A percentile compares a stretch with the other conserved stretches of the same genome.
Conservation (phyloP, 2,888 invertebrate species). For the Drosophila mayaguana region DNA sequence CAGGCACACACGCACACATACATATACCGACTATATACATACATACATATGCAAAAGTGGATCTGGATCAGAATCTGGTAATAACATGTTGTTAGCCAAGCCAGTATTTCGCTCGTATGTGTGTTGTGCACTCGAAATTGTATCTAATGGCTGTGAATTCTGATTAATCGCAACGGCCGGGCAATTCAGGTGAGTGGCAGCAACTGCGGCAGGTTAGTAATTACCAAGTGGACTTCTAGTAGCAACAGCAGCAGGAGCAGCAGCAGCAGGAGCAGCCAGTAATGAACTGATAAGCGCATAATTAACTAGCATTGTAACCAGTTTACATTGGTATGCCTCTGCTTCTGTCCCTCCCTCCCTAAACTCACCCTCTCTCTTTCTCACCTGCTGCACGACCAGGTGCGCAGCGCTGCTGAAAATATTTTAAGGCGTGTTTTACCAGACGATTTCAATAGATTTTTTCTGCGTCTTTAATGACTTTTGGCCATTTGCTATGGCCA, state of each 20-base stretch:
- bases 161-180: constrained; percentile 59
- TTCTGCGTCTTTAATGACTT: constrained; percentile 72
- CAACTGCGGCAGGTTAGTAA: constrained; percentile 35
- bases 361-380: neutral
- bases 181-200: constrained; percentile 32
- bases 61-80: constrained; percentile 42
- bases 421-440: constrained; percentile 69
- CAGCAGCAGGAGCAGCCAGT: constrained; percentile 45
- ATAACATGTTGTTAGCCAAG: constrained; percentile 44
- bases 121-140: constrained; percentile 34
- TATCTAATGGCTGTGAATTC: constrained; percentile 59
- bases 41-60: constrained; percentile 46
- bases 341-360: neutral
- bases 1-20: neutral
- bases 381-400: constrained; percentile 31
- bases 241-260: neutral
- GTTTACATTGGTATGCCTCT: constrained; percentile 5
- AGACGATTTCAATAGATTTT: constrained; percentile 70
- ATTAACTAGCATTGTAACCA: constrained; percentile 60
- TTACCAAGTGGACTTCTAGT: constrained; percentile 27
- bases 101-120: constrained; percentile 5
- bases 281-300: constrained; percentile 79
- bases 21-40: neutral
- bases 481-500: constrained; percentile 51
- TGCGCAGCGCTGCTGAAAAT: constrained; percentile 36